These are phyloP conservation scores for Caenorhabditis inopinata DNA, from an alignment of 1,140 invertebrate species.

Conservation along the genomic window DNA sequence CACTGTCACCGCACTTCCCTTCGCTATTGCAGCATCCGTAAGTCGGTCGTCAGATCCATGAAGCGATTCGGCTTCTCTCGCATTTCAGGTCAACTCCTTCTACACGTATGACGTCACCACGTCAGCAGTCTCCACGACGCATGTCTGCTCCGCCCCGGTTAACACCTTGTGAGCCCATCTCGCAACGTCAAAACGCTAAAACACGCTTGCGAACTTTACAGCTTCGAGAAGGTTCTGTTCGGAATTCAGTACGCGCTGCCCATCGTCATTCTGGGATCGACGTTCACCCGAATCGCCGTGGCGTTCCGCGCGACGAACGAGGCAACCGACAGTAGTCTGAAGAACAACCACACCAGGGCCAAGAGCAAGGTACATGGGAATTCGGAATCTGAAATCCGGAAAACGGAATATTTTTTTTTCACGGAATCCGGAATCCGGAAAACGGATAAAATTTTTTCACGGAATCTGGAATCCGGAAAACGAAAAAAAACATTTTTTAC, in stretches of 20 bases:
- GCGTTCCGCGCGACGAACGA: slow-evolving; percentile 38
- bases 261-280: slow-evolving; percentile 40
- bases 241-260: slow-evolving; percentile 47
- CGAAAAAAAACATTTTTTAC: too few relatives aligned
- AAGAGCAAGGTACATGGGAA: slow-evolving; percentile 47
- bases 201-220: neutral
- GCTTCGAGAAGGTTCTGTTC: slow-evolving; percentile 46
- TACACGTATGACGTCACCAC: slow-evolving; percentile 11
- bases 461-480: too few relatives aligned
- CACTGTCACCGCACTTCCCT: slow-evolving; percentile 44
- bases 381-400: too few relatives aligned
- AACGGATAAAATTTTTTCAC: too few relatives aligned
- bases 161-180: slow-evolving; percentile 19
- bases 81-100: slow-evolving; percentile 9
- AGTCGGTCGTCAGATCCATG: neutral
- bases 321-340: slow-evolving; percentile 37
- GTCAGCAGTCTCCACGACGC: neutral
- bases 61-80: neutral
- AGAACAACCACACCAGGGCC: slow-evolving; percentile 36
- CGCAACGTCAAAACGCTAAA: too few relatives aligned
- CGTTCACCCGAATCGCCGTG: slow-evolving; percentile 40
- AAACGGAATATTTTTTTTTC: too few relatives aligned
- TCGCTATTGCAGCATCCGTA: slow-evolving; percentile 36
- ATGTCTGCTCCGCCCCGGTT: neutral
- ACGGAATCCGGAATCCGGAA: too few relatives aligned